These are phyloP conservation scores for Berghia stephanieae DNA, from an alignment of 1,140 invertebrate species.

Conservation along the genomic window DNA sequence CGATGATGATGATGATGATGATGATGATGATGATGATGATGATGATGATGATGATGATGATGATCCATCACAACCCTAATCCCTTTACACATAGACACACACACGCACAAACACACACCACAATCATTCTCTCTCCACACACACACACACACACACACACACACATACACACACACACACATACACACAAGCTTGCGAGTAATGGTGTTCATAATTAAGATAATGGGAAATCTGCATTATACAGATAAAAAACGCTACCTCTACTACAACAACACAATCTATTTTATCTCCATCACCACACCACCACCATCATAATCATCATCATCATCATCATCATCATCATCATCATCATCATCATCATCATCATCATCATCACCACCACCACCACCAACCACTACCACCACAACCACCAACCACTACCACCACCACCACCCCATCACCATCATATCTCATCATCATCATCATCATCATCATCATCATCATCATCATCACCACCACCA, in stretches of 20 bases:
- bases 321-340: not conserved
- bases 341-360: not conserved
- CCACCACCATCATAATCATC: too few species aligned
- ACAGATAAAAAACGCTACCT: not conserved
- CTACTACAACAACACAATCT: not conserved
- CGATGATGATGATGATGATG: too few species aligned
- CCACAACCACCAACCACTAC: too few species aligned
- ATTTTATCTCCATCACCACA: not conserved
- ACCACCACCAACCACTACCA: too few species aligned
- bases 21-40: not conserved
- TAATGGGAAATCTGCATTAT: not conserved
- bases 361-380: slow-evolving; percentile 19
- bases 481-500: slow-evolving; percentile 25
- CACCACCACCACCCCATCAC: too few species aligned
- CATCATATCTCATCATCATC: slow-evolving; percentile 26
- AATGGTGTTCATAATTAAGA: not conserved
- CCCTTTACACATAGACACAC: not conserved
- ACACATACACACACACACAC: slow-evolving; percentile 1
- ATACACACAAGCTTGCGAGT: not conserved
- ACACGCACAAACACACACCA: not conserved
- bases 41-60: not conserved
- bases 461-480: slow-evolving; percentile 27
- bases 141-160: not conserved
- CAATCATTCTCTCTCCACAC: not conserved
- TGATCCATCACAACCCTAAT: not conserved